A percentile compares a stretch with the other conserved stretches of the same genome.
Evolutionary conservation across 2,888 invertebrate species (phyloP).

Genomic region (Periphyllus acericola): DNA sequence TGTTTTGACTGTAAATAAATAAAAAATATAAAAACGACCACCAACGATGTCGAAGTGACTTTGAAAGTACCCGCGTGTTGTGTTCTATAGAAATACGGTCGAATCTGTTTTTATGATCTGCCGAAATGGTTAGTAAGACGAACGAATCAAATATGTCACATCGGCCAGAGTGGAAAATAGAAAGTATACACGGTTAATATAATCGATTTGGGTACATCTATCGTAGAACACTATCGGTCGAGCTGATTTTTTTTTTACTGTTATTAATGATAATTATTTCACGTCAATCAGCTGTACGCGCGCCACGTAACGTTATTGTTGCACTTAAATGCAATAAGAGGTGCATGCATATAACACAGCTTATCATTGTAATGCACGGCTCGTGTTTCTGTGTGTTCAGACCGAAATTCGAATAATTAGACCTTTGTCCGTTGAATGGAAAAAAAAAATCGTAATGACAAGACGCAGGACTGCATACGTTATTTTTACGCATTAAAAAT

Average conservation of each 20-base stretch:
- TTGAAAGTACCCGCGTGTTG: too few species aligned
- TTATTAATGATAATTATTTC: neutral
- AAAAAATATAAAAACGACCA: too few species aligned
- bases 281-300: neutral
- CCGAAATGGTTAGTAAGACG: neutral
- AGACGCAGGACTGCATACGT: slow-evolving; percentile 4
- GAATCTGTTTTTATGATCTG: too few species aligned
- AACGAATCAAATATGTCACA: neutral
- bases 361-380: slow-evolving; percentile 10
- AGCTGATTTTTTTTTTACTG: too few species aligned
- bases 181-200: neutral
- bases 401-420: slow-evolving; percentile 13
- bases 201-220: too few species aligned
- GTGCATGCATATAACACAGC: neutral
- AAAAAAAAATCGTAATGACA: slow-evolving; percentile 15
- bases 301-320: neutral
- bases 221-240: too few species aligned
- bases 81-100: too few species aligned
- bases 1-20: too few species aligned
- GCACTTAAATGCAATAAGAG: neutral
- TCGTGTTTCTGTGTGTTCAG: neutral
- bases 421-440: slow-evolving; percentile 20
- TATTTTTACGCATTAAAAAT: slow-evolving; percentile 9
- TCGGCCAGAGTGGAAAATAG: neutral
- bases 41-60: too few species aligned